Evolutionary conservation across 2,888 invertebrate genomes (phyloP), one percentile per base, ranked within the genome.

Genomic region (Aphidoletes aphidimyza): DNA sequence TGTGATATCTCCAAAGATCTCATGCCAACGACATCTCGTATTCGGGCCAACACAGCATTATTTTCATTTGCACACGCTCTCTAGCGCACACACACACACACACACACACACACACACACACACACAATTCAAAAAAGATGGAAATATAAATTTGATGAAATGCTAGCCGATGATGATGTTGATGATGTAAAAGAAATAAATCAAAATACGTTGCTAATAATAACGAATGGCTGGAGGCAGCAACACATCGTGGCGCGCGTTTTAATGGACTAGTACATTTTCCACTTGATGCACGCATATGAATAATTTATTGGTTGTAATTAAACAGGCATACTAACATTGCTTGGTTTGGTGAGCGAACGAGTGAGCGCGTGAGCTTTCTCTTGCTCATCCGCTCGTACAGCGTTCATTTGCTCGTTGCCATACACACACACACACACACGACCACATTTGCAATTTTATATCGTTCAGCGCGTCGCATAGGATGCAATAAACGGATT

Each of bases 151-250:
- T 69, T 69, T 69, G 69, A 69, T 69, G 69, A 69, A 69, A 69
- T 17, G 30, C 69, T 30, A 30, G n/a, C 69, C 30, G 34, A 69
- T 69, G 69, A 69, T 69, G 69, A 69, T 69, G 69, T 14, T 69
- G 69, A 69, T 69, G 69, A 69, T 69, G 69, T 69, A 69, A 69
- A 69, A 69, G 69, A 69, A 69, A 69, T 69, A 69, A 69, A 69
- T 69, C 69, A 69, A 69, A 69, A 69, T 69, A 69, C 17, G 34
- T 14, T 69, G 69, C 69, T 69, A 69, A 69, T 69, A 69, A 69
- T 69, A 69, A 69, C 69, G 69, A 69, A 69, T 69, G 14, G 69
- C 69, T 69, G 30, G 26, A 11, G 30, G 69, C 69, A 14, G n/a
- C n/a, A n/a, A n/a, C 30, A 69, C 69, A 69, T 14, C 2, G 30